phyloP scores from a whole-genome alignment of 2,113 vertebrate species.

The Spilogale gracilis region DNA sequence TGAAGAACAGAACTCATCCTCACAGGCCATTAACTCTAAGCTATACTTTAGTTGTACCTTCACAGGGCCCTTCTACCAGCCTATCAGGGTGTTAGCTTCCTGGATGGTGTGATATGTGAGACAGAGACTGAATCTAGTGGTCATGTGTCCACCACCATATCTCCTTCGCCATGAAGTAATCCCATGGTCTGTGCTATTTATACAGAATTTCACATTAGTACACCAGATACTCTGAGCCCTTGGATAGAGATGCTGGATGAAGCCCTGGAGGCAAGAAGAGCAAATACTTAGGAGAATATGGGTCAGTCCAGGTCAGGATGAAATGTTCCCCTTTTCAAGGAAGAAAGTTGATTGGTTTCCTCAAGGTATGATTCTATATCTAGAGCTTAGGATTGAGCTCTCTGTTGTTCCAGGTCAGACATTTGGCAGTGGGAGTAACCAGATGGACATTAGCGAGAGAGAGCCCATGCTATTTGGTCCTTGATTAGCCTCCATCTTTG shows the following conservation, averaged over 20 bases:
- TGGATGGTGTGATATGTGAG: neutral
- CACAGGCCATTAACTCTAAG: neutral
- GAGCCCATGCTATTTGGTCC: neutral
- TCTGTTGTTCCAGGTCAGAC: neutral
- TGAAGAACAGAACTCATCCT: neutral
- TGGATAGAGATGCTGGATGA: neutral
- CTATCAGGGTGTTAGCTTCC: neutral
- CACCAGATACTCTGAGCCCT: neutral
- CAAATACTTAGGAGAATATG: neutral
- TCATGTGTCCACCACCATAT: neutral
- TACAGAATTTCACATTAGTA: neutral
- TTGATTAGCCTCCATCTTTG: neutral
- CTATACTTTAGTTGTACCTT: neutral
- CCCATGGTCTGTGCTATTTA: neutral
- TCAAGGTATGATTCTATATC: neutral
- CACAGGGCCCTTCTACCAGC: neutral
- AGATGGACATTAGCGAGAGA: neutral
- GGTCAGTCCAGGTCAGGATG: neutral
- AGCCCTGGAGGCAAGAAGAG: neutral
- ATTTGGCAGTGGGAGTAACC: neutral
- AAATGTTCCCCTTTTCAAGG: neutral
- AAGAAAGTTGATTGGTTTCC: neutral
- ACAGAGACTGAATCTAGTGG: neutral
- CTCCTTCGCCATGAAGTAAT: neutral
- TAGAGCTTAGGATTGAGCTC: neutral